Base-by-base conservation (phyloP, 2,113 vertebrate genomes). In the Crotalus tigris region DNA sequence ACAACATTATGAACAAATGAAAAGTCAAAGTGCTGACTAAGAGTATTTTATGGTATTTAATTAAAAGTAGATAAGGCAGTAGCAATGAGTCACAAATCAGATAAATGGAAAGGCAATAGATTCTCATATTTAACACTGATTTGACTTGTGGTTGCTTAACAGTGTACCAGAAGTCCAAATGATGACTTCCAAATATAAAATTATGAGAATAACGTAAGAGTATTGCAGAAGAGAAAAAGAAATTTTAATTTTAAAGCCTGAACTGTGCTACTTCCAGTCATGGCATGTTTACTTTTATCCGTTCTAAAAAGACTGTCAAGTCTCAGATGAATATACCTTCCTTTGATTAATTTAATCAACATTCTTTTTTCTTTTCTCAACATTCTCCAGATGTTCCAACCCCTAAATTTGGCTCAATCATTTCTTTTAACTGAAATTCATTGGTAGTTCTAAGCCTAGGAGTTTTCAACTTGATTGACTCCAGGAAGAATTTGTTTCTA, bases 51-150 rank as follows among this genome's bases (percentile, higher is more conserved):
- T 97, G 96, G 98, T 98, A 99, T 99, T 99, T 99, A 99, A 99
- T 99, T 99, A 99, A 99, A 99, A 99, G 98, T 98, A 98, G 98
- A 99, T 99, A 99, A 99, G 98, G 96, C 98, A 97, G 98, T 98
- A 97, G 98, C 98, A 98, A 98, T 98, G 98, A 99, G 98, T 94
- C 98, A 98, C 98, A 98, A 98, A 99, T 99, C 99, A 99, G 99
- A 99, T 99, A 99, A 99, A 99, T 49, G 55, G n/a, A 99, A 98
- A 98, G 98, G 98, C 98, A 98, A 97, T 97, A 98, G 98, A 98
- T 99, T 99, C 98, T 98, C 98, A 99, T 99, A 99, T 99, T 99
- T 99, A 99, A 98, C 98, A 98, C 97, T 98, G 98, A 99, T 99
- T 99, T 99, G 98, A 99, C 98, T 99, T 99, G 98, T 98, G 97